Percentiles rank a stretch among this genome's conserved stretches.
Evolutionary conservation across 23 tunicate genomes (phyloP).

Genomic region (Oikopleura vanhoeffeni): DNA sequence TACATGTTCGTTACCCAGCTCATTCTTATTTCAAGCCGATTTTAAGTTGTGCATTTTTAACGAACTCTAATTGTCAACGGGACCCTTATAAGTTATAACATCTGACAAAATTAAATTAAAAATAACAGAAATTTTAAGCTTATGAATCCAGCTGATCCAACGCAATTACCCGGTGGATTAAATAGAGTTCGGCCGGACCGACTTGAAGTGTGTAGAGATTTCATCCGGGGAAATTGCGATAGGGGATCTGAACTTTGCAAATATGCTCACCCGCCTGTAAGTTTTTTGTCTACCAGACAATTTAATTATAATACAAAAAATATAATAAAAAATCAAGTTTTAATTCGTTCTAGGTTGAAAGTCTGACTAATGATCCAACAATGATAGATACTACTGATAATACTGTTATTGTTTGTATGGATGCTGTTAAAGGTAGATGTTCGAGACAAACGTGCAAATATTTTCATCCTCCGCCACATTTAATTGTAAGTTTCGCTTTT

Average conservation of each 20-base stretch:
- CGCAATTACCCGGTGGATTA: neutral
- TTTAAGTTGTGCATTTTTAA: too few relatives aligned
- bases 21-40: too few relatives aligned
- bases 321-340: neutral
- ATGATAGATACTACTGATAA: conserved; percentile 74
- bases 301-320: too few relatives aligned
- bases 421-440: conserved; percentile 83
- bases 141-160: neutral
- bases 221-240: conserved; percentile 69
- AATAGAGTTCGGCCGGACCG: conserved; percentile 3
- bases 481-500: conserved; percentile 32
- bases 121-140: neutral
- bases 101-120: too few relatives aligned
- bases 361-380: conserved; percentile 23
- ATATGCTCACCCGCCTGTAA: conserved; percentile 64
- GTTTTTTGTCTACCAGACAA: too few relatives aligned
- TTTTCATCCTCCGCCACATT: conserved; percentile 87
- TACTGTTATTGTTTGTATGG: conserved; percentile 94
- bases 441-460: conserved; percentile 80
- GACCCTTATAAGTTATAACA: too few relatives aligned
- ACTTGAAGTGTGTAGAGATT: conserved; percentile 77
- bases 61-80: too few relatives aligned
- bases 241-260: conserved; percentile 75
- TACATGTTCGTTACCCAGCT: too few relatives aligned
- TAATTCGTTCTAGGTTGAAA: neutral